Conservation (phyloP, 2,113 vertebrate species). For the Pangasianodon hypophthalmus region DNA sequence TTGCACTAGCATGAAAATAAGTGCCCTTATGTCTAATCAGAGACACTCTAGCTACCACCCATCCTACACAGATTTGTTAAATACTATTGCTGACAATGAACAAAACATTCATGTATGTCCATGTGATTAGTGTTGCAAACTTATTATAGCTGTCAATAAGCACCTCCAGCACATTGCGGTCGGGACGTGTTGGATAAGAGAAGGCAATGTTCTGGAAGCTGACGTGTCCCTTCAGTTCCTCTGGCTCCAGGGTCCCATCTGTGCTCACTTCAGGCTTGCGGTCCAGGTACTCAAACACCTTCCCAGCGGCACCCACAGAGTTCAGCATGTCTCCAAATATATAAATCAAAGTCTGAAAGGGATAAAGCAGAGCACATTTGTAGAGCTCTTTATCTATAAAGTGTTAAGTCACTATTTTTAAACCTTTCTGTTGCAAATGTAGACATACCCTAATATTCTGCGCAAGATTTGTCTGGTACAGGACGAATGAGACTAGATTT, state of each 20-base stretch:
- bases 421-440: not conserved
- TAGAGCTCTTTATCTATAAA: not conserved
- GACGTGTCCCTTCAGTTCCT: constrained; percentile 70
- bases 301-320: constrained; percentile 79
- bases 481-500: constrained; percentile 81
- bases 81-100: not conserved
- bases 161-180: constrained; percentile 78
- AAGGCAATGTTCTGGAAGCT: constrained; percentile 74
- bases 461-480: constrained; percentile 79
- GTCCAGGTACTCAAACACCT: constrained; percentile 79
- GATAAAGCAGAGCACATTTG: not conserved
- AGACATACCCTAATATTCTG: constrained; percentile 66
- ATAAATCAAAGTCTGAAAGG: constrained; percentile 69
- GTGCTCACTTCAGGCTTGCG: constrained; percentile 67
- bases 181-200: constrained; percentile 69
- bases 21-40: not conserved
- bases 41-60: not conserved
- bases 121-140: not conserved
- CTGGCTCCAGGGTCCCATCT: constrained; percentile 64
- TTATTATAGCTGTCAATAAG: not conserved
- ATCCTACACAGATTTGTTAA: not conserved
- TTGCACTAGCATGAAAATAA: not conserved
- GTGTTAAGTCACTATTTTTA: not conserved
- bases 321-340: constrained; percentile 80
- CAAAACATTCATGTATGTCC: not conserved